Percentiles rank a stretch among this genome's conserved stretches.
phyloP scores from a whole-genome alignment of 2,888 invertebrate species.

The Lithophane leautieri region DNA sequence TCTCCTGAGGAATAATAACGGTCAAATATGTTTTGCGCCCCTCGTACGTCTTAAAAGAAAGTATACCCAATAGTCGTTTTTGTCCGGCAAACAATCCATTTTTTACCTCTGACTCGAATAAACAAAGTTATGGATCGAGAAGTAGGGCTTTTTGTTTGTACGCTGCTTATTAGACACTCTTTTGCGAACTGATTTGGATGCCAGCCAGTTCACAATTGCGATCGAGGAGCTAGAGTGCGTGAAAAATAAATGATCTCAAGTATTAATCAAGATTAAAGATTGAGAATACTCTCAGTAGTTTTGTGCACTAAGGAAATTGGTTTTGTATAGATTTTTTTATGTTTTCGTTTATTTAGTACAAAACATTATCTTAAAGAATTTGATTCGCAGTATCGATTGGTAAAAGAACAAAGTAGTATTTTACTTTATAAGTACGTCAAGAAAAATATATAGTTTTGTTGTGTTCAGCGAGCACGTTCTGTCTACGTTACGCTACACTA shows the following conservation, averaged over 20 bases:
- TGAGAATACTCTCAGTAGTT: not conserved
- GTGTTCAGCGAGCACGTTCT: not conserved
- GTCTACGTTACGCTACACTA: not conserved
- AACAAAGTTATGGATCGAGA: conserved; percentile 26
- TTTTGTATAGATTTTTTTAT: not conserved
- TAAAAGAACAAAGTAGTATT: not conserved
- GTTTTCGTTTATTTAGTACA: not conserved
- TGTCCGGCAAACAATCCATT: conserved; percentile 33
- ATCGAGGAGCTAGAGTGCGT: conserved; percentile 12
- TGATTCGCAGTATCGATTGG: not conserved
- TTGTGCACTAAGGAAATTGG: conserved; percentile 5
- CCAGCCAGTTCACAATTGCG: conserved; percentile 54
- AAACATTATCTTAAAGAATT: not conserved
- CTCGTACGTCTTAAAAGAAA: not conserved
- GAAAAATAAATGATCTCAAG: conserved; percentile 21
- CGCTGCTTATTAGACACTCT: conserved; percentile 56
- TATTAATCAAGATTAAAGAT: conserved; percentile 31
- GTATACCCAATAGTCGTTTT: conserved; percentile 5
- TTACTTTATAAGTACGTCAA: not conserved
- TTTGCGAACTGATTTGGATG: conserved; percentile 64
- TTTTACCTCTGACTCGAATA: conserved; percentile 33
- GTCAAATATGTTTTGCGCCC: conserved; percentile 28
- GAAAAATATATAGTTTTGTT: not conserved
- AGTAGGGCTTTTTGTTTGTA: conserved; percentile 58
- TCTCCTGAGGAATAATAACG: conserved; percentile 8